Conservation (phyloP, 2,797 vertebrate species). For the Crenichthys baileyi region DNA sequence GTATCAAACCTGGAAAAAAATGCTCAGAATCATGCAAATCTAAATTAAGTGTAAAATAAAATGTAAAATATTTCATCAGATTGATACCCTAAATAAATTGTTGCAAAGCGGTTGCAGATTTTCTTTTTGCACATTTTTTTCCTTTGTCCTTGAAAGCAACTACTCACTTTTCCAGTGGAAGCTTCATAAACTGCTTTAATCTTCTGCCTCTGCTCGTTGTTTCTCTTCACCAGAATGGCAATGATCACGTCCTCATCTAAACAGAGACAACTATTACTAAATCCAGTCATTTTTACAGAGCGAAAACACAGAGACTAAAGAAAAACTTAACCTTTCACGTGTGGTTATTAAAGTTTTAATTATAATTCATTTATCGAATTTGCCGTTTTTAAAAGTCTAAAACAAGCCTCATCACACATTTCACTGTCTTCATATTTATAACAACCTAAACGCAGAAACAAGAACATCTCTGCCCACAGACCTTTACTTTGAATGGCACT, state of each 20-base stretch:
- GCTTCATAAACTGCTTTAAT: conserved; percentile 88
- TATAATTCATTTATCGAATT: not conserved
- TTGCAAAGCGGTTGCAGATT: not conserved
- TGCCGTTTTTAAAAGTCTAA: no score
- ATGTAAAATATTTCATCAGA: no score
- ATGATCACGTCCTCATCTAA: conserved; percentile 89
- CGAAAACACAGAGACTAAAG: not conserved
- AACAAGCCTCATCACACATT: not conserved
- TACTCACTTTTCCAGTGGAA: conserved; percentile 81
- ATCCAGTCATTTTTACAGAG: not conserved
- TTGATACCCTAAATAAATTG: not conserved
- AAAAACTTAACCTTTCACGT: not conserved
- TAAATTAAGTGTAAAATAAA: no score
- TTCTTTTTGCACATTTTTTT: no score
- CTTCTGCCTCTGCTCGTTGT: conserved; percentile 89
- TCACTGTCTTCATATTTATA: not conserved
- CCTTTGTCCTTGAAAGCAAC: not conserved
- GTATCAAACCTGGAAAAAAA: not conserved
- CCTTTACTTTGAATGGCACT: conserved; percentile 86
- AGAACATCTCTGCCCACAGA: conserved; percentile 30
- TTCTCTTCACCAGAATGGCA: conserved; percentile 86
- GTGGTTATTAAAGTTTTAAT: not conserved
- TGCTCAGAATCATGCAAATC: no score
- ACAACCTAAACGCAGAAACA: not conserved
- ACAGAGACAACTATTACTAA: not conserved